Conservation (phyloP, 1,140 invertebrate species). For the Drosophila paulistorum region DNA sequence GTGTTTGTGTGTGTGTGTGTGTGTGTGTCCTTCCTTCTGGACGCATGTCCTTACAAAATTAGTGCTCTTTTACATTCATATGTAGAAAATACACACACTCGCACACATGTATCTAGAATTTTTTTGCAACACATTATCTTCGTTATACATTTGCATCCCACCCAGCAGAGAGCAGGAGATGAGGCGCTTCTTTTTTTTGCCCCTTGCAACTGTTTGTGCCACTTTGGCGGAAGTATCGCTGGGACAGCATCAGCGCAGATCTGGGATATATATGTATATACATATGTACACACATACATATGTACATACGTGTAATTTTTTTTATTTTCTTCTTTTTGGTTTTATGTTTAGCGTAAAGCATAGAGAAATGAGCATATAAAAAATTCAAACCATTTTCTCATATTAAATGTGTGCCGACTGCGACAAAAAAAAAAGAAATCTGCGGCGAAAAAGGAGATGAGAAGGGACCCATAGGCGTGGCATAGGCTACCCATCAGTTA, state of each 20-base stretch:
- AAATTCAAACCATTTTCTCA: constrained; percentile 79
- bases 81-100: constrained; percentile 29
- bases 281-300: constrained; percentile 14
- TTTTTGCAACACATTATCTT: constrained; percentile 74
- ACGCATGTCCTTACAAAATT: constrained; percentile 78
- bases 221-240: constrained; percentile 78
- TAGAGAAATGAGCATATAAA: constrained; percentile 66
- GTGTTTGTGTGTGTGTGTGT: constrained; percentile 1
- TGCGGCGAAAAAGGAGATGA: not conserved
- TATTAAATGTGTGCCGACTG: constrained; percentile 77
- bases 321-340: not conserved
- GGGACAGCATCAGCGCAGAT: constrained; percentile 63
- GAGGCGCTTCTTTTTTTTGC: constrained; percentile 2
- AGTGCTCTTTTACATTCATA: constrained; percentile 69
- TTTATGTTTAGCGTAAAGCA: constrained; percentile 54
- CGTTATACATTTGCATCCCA: constrained; percentile 41
- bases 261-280: constrained; percentile 3
- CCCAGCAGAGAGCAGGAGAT: not conserved
- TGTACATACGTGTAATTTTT: constrained; percentile 36
- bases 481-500: not conserved
- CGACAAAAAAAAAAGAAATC: not conserved
- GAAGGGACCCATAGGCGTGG: not conserved
- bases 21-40: constrained; percentile 48
- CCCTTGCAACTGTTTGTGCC: constrained; percentile 60
- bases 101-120: constrained; percentile 50